Conservation (phyloP, 2,113 vertebrate genomes). For the Rhizomys pruinosus region DNA sequence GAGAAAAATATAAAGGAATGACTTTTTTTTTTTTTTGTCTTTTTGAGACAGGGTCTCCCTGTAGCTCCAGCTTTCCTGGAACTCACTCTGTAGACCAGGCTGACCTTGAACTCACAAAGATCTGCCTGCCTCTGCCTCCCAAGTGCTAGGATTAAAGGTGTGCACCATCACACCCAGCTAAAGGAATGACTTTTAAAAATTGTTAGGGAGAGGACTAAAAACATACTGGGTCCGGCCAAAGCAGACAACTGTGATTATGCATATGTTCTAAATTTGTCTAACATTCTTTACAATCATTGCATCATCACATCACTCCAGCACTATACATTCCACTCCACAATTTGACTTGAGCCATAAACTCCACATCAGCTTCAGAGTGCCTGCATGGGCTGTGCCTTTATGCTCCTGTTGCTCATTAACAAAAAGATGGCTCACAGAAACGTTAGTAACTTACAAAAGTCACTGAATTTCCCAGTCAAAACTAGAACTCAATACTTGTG, state of each 20-base stretch:
- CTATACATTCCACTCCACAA: neutral
- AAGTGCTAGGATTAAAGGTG: too few relatives aligned
- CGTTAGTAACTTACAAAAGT: neutral
- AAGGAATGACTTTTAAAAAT: neutral
- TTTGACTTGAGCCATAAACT: slow-evolving; percentile 11
- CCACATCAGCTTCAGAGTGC: neutral
- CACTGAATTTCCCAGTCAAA: neutral
- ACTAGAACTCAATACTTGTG: neutral
- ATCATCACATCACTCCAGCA: neutral
- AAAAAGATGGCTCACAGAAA: neutral
- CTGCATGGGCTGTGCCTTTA: neutral
- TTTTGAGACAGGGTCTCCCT: too few relatives aligned
- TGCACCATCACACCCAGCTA: too few relatives aligned
- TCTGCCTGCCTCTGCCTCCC: too few relatives aligned
- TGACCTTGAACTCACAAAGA: too few relatives aligned
- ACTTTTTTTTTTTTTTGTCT: too few relatives aligned
- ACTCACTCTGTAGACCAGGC: too few relatives aligned
- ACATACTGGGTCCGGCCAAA: neutral
- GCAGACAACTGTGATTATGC: neutral
- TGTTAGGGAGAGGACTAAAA: neutral
- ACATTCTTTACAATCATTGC: slow-evolving; percentile 39
- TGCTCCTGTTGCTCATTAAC: neutral
- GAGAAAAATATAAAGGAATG: slow-evolving; percentile 31
- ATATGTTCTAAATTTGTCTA: neutral
- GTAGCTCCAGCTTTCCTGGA: too few relatives aligned